Conservation (phyloP, 1,140 invertebrate species). For the Anastatus disparis region DNA sequence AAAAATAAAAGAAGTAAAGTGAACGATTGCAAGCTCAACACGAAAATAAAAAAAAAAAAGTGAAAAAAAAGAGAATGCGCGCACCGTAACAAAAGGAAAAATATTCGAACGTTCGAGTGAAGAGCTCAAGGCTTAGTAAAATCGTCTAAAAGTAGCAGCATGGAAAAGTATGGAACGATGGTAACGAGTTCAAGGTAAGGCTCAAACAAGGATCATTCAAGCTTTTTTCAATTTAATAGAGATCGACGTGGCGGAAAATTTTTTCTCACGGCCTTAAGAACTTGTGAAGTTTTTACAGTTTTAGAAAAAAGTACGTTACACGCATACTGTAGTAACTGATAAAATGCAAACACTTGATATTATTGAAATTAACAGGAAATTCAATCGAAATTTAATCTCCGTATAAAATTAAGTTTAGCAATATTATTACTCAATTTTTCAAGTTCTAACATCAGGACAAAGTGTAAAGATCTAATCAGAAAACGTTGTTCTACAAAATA, state of each 20-base stretch:
- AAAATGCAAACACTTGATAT: no score
- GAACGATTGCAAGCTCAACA: no score
- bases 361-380: no score
- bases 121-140: not conserved
- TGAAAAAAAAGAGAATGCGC: not conserved
- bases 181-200: not conserved
- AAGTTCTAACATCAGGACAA: no score
- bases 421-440: no score
- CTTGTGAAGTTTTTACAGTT: no score
- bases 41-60: slow-evolving; percentile 14
- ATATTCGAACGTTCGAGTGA: slow-evolving; percentile 5
- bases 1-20: slow-evolving; percentile 16
- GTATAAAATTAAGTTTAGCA: no score
- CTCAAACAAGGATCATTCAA: not conserved
- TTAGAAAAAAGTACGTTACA: not conserved
- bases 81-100: not conserved
- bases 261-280: slow-evolving; percentile 39
- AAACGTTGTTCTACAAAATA: slow-evolving; percentile 48
- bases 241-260: slow-evolving; percentile 46
- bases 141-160: not conserved
- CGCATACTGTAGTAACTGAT: slow-evolving; percentile 40
- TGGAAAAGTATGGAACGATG: not conserved
- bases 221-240: slow-evolving; percentile 48
- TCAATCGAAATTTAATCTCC: no score
- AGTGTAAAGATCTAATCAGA: slow-evolving; percentile 51